These are phyloP conservation scores for Acridotheres tristis DNA, from an alignment of 2,797 vertebrate species.

Conservation along the genomic window DNA sequence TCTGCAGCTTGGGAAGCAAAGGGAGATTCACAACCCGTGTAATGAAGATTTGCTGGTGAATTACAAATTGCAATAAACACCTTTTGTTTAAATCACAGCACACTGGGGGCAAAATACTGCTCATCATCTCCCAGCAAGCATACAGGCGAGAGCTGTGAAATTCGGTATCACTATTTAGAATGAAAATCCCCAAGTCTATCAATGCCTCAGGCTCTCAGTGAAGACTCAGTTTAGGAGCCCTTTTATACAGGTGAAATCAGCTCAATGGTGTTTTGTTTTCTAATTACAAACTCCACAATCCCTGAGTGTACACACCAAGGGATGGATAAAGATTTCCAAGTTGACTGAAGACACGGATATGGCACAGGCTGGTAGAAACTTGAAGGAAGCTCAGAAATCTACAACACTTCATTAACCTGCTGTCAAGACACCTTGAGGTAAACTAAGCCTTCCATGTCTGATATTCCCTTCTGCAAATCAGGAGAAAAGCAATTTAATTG, in stretches of 20 bases:
- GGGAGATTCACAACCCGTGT: fast-evolving
- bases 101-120: background rate
- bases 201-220: background rate
- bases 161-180: background rate
- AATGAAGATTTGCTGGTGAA: background rate
- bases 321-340: background rate
- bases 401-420: background rate
- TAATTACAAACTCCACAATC: background rate
- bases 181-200: background rate
- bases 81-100: background rate
- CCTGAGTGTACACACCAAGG: background rate
- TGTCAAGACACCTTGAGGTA: background rate
- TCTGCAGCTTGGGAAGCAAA: background rate
- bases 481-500: background rate
- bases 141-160: background rate
- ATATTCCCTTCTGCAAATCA: background rate
- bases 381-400: background rate
- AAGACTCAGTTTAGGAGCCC: background rate
- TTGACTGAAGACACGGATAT: background rate
- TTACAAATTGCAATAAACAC: background rate
- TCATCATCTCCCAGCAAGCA: background rate
- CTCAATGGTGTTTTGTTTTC: background rate
- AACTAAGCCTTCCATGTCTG: background rate
- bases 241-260: background rate
- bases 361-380: background rate